Evolutionary conservation across 35 echinoderm and acorn worm species (phyloP), one percentile per base, ranked within the genome.

Genomic region (Heliocidaris erythrogramma): DNA sequence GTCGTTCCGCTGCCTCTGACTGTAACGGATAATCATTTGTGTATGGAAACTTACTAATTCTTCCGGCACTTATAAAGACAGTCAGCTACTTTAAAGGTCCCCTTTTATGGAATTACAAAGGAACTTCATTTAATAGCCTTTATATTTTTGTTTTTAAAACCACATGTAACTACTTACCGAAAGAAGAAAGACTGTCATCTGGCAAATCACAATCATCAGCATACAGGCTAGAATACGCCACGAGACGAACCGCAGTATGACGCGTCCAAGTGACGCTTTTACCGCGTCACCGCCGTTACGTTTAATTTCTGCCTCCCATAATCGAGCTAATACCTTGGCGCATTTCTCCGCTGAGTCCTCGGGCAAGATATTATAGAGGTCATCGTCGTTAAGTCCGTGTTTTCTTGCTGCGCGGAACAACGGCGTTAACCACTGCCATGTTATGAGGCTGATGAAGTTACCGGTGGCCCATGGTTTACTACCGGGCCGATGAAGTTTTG

Each of bases 241-340:
- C 65, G 21, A n/a, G 11, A 92, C 91, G 49, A 92, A 92, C 16
- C 91, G 91, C 47, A 92, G 49, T 17, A 59, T 59, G 16, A 92
- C 91, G 48, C 47, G 47, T 30, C 91, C 49, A 2, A 92, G 49
- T 48, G 91, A 92, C 48, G 91, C 91, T 49, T 59, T 49, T 3
- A 48, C 48, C 29, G 29, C 48, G 48, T 92, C 17, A n/a, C 11
- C 48, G 13, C 91, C 91, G 11, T 13, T 2, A n/a, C 30, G 47
- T 59, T 49, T 48, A 9, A 92, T 49, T n/a, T 92, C 91, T 11
- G 31, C 91, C 48, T 59, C 49, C 91, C 91, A 92, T 48, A 92
- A 48, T 48, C 11, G n/a, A 11, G 48, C 10, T 30, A 92, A 92
- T 2, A 30, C 30, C 91, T 52, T 48, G 16, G 49, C 47, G 27